These are phyloP conservation scores for Cordilura impudica DNA, from an alignment of 2,888 invertebrate species.

Conservation along the genomic window DNA sequence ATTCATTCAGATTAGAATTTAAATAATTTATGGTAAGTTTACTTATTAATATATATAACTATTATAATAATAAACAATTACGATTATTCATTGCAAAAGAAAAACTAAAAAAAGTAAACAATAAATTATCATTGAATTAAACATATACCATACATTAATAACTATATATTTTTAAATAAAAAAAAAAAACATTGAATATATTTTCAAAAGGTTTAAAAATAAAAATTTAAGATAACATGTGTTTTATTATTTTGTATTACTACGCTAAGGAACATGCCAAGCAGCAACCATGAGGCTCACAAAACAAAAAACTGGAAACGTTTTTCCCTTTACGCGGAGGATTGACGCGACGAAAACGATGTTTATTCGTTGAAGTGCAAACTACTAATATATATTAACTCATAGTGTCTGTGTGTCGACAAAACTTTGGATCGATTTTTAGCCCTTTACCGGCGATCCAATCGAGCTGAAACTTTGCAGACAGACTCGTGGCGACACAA, in stretches of 20 bases:
- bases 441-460: too few species aligned
- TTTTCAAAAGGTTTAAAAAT: constrained; percentile 54
- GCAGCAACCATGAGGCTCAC: too few species aligned
- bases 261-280: background rate
- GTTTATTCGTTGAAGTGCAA: too few species aligned
- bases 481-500: too few species aligned
- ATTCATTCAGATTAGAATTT: constrained; percentile 27
- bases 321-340: too few species aligned
- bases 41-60: constrained; percentile 8
- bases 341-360: too few species aligned
- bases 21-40: constrained; percentile 17
- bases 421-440: too few species aligned
- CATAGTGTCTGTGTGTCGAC: too few species aligned
- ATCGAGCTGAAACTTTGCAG: too few species aligned
- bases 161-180: constrained; percentile 60
- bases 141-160: constrained; percentile 42
- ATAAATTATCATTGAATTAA: constrained; percentile 39
- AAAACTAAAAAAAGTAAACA: background rate
- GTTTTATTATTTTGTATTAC: too few species aligned
- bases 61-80: constrained; percentile 11
- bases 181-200: constrained; percentile 56
- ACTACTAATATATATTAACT: too few species aligned
- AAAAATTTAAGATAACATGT: background rate
- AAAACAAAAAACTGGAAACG: too few species aligned
- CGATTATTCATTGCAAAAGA: constrained; percentile 36